A percentile compares a stretch with the other conserved stretches of the same genome.
Evolutionary conservation across 2,113 vertebrate species (phyloP).

Genomic region (Gambusia holbrooki): DNA sequence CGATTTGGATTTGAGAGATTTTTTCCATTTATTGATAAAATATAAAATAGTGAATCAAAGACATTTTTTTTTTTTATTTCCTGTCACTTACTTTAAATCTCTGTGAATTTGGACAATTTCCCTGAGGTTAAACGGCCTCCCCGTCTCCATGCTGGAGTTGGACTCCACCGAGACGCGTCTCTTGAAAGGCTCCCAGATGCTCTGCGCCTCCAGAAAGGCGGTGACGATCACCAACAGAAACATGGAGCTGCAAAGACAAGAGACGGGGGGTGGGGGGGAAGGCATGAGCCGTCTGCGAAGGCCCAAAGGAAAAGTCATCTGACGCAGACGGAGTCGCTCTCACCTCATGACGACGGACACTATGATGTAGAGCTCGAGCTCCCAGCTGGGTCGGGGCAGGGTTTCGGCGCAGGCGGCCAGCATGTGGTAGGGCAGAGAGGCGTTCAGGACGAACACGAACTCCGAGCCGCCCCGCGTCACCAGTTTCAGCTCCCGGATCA

Average conservation of each 20-base stretch:
- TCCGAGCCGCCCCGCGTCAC: conserved; percentile 91
- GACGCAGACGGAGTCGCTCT: not conserved
- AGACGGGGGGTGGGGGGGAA: conserved; percentile 35
- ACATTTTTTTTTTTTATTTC: not conserved
- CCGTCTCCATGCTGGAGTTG: conserved; percentile 90
- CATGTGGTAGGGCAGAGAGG: conserved; percentile 98
- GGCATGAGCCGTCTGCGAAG: not conserved
- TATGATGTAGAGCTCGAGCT: conserved; percentile 91
- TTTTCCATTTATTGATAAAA: not conserved
- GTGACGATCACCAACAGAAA: conserved; percentile 96
- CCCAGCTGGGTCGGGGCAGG: conserved; percentile 95
- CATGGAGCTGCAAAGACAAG: conserved; percentile 82
- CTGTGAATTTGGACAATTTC: conserved; percentile 95
- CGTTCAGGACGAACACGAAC: conserved; percentile 93
- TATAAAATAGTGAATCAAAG: not conserved
- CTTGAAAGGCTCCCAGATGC: conserved; percentile 98
- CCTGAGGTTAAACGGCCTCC: conserved; percentile 97
- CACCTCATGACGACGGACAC: conserved; percentile 97
- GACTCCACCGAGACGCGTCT: conserved; percentile 92
- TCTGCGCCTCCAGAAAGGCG: conserved; percentile 97
- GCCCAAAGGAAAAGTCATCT: not conserved
- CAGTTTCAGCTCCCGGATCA: conserved; percentile 94
- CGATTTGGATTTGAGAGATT: not conserved
- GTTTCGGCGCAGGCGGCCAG: conserved; percentile 92
- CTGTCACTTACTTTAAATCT: conserved; percentile 89